These are phyloP conservation scores for Synanceia verrucosa DNA, from an alignment of 2,797 vertebrate genomes.

Conservation along the genomic window DNA sequence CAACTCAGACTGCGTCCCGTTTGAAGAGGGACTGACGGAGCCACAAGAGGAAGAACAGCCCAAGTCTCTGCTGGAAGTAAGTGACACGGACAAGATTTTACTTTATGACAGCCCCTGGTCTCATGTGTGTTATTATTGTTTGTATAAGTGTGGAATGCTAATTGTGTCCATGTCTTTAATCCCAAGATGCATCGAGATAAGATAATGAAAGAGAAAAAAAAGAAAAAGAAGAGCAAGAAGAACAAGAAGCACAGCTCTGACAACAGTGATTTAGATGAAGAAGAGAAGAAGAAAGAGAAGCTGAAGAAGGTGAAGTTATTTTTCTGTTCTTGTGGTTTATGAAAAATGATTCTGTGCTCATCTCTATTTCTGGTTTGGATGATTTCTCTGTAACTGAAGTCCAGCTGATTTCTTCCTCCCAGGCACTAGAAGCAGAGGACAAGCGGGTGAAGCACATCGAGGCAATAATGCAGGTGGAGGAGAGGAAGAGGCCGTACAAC, in stretches of 20 bases:
- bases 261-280: conserved; percentile 91
- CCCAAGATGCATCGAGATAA: conserved; percentile 94
- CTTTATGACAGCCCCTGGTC: background rate
- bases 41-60: conserved; percentile 79
- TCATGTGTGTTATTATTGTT: background rate
- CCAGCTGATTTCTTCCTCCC: background rate
- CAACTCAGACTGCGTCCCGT: conserved; percentile 73
- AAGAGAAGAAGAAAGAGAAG: conserved; percentile 94
- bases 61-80: conserved; percentile 92
- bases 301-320: conserved; percentile 89
- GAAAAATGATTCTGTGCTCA: background rate
- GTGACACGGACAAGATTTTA: conserved; percentile 2
- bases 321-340: background rate
- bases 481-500: conserved; percentile 93
- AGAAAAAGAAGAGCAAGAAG: conserved; percentile 93
- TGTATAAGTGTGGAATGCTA: background rate
- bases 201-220: conserved; percentile 90
- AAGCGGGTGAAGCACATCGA: conserved; percentile 91
- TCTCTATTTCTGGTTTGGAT: background rate
- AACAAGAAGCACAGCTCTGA: conserved; percentile 90
- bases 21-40: conserved; percentile 80
- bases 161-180: conserved; percentile 1
- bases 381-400: conserved; percentile 6
- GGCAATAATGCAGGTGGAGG: conserved; percentile 92
- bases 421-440: conserved; percentile 96